These are phyloP conservation scores for Cinara cedri DNA, from an alignment of 2,888 invertebrate genomes.

Conservation along the genomic window DNA sequence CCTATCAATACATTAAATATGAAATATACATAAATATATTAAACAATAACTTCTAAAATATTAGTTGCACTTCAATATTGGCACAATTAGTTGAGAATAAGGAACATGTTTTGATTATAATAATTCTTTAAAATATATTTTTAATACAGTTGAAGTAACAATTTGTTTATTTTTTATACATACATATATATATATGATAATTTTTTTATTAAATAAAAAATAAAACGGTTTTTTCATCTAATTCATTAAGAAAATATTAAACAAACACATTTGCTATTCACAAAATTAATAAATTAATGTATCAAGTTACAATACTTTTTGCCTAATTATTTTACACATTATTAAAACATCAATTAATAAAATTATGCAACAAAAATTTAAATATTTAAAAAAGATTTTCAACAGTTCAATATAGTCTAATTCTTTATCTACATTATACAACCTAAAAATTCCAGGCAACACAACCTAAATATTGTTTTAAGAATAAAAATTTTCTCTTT, in stretches of 20 bases:
- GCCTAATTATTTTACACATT: slow-evolving; percentile 23
- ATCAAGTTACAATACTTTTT: slow-evolving; percentile 17
- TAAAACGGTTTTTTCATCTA: slow-evolving; percentile 23
- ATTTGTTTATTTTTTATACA: slow-evolving; percentile 40
- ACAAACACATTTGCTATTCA: slow-evolving; percentile 33
- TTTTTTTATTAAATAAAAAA: slow-evolving; percentile 41
- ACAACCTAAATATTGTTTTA: slow-evolving; percentile 59
- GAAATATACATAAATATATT: background rate
- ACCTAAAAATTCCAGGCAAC: slow-evolving; percentile 37
- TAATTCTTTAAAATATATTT: slow-evolving; percentile 9
- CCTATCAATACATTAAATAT: slow-evolving; percentile 27
- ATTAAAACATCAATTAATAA: slow-evolving; percentile 49
- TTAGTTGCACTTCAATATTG: slow-evolving; percentile 25
- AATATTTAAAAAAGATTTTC: slow-evolving; percentile 52
- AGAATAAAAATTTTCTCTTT: slow-evolving; percentile 81
- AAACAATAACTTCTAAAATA: background rate
- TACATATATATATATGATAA: slow-evolving; percentile 11
- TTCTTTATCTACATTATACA: slow-evolving; percentile 36
- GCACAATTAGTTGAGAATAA: slow-evolving; percentile 34
- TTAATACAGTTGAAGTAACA: slow-evolving; percentile 49
- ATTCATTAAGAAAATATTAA: slow-evolving; percentile 20
- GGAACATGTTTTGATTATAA: slow-evolving; percentile 48
- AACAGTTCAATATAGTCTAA: slow-evolving; percentile 51
- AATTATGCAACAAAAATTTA: slow-evolving; percentile 52
- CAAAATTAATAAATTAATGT: slow-evolving; percentile 41